Percentiles rank a stretch among this genome's conserved stretches.
phyloP scores from a whole-genome alignment of 2,888 invertebrate genomes.

The Xanthia icteritia region DNA sequence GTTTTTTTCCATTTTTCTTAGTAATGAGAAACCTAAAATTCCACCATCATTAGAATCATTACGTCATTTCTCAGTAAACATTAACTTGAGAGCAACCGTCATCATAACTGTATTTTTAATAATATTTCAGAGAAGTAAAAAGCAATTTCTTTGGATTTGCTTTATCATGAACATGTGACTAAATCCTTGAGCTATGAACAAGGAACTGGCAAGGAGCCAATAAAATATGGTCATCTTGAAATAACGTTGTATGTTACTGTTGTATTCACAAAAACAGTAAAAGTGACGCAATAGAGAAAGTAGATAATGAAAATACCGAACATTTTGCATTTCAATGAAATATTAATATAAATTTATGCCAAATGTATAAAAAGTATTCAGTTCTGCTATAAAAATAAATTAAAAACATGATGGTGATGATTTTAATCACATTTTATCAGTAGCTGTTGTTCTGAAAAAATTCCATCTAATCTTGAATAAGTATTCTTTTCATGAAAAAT shows the following conservation, averaged over 20 bases:
- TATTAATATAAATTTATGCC: background rate
- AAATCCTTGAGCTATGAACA: background rate
- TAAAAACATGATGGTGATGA: background rate
- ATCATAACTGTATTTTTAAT: background rate
- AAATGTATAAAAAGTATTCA: background rate
- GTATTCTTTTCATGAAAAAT: background rate
- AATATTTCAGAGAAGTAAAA: background rate
- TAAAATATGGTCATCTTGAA: background rate
- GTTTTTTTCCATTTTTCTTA: too few species aligned
- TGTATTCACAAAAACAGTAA: background rate
- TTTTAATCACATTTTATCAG: background rate
- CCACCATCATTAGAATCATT: background rate
- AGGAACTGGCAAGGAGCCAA: slow-evolving; percentile 1
- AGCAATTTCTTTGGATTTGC: background rate
- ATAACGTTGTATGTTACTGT: background rate
- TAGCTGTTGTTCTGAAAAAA: background rate
- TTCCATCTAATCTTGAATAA: background rate
- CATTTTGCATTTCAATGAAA: background rate
- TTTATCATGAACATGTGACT: background rate
- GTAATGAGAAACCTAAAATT: background rate
- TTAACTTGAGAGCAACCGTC: background rate
- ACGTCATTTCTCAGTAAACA: background rate
- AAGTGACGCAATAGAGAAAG: background rate
- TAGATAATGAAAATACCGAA: background rate
- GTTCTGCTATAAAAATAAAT: background rate